Evolutionary conservation across 2,888 invertebrate species (phyloP).

Genomic region (Pherbina coryleti): DNA sequence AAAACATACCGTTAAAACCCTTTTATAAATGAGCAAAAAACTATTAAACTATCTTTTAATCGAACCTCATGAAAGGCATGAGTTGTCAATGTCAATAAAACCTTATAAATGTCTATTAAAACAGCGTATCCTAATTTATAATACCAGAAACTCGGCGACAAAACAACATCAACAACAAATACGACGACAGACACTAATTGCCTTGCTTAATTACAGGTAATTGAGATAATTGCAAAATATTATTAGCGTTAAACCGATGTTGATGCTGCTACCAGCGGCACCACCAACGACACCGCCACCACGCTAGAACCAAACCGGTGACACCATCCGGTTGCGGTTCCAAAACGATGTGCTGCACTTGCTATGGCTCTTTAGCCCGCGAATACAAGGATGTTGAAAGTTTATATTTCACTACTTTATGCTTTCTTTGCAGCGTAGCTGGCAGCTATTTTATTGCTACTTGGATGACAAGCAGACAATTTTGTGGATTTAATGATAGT

Average conservation of each 20-base stretch:
- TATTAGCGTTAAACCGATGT: constrained; percentile 52
- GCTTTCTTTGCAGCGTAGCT: background rate
- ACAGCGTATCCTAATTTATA: background rate
- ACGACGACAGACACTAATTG: constrained; percentile 23
- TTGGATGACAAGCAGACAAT: constrained; percentile 13
- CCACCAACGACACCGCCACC: background rate
- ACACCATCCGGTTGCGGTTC: no score
- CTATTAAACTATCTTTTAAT: no score
- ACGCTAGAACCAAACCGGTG: no score
- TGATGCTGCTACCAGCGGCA: background rate
- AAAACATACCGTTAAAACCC: no score
- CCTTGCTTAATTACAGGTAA: constrained; percentile 60
- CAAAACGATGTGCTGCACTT: background rate
- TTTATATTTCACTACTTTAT: background rate
- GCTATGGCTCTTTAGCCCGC: background rate
- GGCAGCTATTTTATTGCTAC: background rate
- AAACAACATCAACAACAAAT: background rate
- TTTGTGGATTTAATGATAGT: constrained; percentile 14
- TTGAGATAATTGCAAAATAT: constrained; percentile 64
- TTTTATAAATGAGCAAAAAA: no score
- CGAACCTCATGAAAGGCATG: background rate
- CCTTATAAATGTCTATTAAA: constrained; percentile 13
- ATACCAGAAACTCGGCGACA: background rate
- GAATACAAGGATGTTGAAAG: background rate
- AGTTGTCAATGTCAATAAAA: constrained; percentile 2